Evolutionary conservation across 2,797 vertebrate species (phyloP).

Genomic region (Danio choprae): DNA sequence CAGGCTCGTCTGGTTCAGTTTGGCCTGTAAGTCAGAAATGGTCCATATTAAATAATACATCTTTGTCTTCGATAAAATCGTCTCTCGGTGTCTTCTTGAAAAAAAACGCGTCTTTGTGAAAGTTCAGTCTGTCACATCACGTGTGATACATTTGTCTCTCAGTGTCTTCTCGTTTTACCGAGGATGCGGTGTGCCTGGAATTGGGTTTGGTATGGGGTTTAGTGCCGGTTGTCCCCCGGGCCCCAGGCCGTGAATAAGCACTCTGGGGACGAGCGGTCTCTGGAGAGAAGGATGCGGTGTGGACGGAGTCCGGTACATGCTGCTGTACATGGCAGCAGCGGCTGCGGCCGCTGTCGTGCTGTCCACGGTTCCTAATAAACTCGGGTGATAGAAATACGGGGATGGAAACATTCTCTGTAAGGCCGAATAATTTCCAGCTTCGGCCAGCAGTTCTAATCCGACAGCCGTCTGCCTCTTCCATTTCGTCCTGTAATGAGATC

Average conservation of each 20-base stretch:
- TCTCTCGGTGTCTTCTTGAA: constrained; percentile 79
- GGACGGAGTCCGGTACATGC: constrained; percentile 98
- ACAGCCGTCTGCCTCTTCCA: constrained; percentile 94
- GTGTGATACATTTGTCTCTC: constrained; percentile 65
- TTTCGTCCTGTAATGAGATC: constrained; percentile 87
- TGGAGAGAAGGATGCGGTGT: constrained; percentile 92
- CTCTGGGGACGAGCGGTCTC: constrained; percentile 94
- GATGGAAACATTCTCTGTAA: constrained; percentile 93
- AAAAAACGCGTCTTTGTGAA: constrained; percentile 73
- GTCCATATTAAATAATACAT: constrained; percentile 81
- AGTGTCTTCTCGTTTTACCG: constrained; percentile 81
- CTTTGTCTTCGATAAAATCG: constrained; percentile 73
- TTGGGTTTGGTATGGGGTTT: constrained; percentile 89
- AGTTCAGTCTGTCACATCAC: constrained; percentile 77
- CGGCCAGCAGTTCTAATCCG: constrained; percentile 86
- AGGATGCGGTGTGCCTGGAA: constrained; percentile 89
- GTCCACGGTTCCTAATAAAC: constrained; percentile 94
- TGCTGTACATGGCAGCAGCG: constrained; percentile 98
- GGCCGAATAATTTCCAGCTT: constrained; percentile 88
- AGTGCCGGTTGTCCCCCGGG: constrained; percentile 94
- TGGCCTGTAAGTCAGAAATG: constrained; percentile 54
- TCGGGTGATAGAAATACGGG: constrained; percentile 94
- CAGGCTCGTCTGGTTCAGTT: constrained; percentile 60
- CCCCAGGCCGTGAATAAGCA: constrained; percentile 96
- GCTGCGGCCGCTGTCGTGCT: constrained; percentile 94